Base-by-base conservation (phyloP, 2,888 invertebrate species). In the Oscheius sp. region DNA sequence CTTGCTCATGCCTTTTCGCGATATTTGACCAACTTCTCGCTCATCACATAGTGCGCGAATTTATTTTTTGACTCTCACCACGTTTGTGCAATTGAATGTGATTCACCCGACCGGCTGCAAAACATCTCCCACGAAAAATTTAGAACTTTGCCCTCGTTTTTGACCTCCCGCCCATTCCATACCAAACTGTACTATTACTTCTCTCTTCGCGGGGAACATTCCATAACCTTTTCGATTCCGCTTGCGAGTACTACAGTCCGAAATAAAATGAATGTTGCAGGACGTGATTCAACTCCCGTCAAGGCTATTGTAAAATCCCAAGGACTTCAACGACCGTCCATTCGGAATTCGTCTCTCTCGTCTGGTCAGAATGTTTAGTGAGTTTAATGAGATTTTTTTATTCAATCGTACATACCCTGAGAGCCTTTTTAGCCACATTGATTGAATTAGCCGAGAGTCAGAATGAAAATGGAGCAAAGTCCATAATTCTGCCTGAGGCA, bases 191-290 rank as follows among this genome's bases (percentile, higher is more conserved):
- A n/a, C n/a, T n/a, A n/a, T 37, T 37, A 37, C 37, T 37, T 37
- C 15, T 37, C 37, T 37, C 8, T 37, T 37, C 37, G 8, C 37
- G 8, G 8, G 15, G 37, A 37, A 37, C 15, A 15, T 37, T 37
- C 37, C n/a, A n/a, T n/a, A 37, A 15, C 15, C 48, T 20, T 48
- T 48, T 23, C 48, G 20, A 20, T 48, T 12, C 12, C 25, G 5
- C 48, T 20, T 48, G 12, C 25, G 20, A 48, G 23, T 20, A 25
- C 25, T 48, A 48, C 48, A 23, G 33, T 33, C 55, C 55, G 33
- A 55, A 55, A 6, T n/a, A n/a, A n/a, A 20, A n/a, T 55, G 55
- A 55, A 33, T 55, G 34, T 55, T 55, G 55, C 55, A 55, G 55
- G 55, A 55, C 55, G 55, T 55, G 55, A 55, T 34, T 55, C 55